Evolutionary conservation across 2,113 vertebrate genomes (phyloP).

Genomic region (Ariopsis seemanni): DNA sequence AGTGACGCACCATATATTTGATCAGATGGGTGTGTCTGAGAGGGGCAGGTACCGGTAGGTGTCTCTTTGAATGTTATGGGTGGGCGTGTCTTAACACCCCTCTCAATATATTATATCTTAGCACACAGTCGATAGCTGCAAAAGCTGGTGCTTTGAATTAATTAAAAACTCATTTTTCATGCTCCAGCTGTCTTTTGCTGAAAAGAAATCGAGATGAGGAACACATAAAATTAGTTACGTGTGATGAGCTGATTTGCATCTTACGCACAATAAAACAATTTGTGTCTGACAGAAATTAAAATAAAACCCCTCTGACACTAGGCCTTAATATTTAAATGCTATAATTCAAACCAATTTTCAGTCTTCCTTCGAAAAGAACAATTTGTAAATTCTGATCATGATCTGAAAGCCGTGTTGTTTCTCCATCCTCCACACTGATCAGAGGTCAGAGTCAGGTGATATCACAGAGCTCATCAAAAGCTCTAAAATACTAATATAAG

Average conservation of each 20-base stretch:
- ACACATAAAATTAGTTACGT: not conserved
- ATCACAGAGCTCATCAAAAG: not conserved
- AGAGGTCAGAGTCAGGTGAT: not conserved
- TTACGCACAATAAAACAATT: not conserved
- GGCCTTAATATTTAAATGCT: not conserved
- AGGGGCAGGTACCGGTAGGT: not conserved
- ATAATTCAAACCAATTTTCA: not conserved
- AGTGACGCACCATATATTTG: no score
- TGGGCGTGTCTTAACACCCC: not conserved
- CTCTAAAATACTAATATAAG: not conserved
- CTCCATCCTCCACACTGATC: not conserved
- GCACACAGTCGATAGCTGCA: not conserved
- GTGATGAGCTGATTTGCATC: not conserved
- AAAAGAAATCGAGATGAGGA: not conserved
- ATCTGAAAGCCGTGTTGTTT: not conserved
- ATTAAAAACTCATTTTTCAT: not conserved
- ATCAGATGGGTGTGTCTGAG: not conserved
- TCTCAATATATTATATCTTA: not conserved
- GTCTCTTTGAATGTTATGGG: not conserved
- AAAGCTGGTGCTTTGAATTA: not conserved
- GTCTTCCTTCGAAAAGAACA: not conserved
- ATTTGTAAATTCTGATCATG: not conserved
- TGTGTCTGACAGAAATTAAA: not conserved
- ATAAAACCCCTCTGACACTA: not conserved
- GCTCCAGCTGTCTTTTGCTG: not conserved